These are phyloP conservation scores for Strigamia maritima DNA, from an alignment of 2,888 invertebrate species.

Conservation along the genomic window DNA sequence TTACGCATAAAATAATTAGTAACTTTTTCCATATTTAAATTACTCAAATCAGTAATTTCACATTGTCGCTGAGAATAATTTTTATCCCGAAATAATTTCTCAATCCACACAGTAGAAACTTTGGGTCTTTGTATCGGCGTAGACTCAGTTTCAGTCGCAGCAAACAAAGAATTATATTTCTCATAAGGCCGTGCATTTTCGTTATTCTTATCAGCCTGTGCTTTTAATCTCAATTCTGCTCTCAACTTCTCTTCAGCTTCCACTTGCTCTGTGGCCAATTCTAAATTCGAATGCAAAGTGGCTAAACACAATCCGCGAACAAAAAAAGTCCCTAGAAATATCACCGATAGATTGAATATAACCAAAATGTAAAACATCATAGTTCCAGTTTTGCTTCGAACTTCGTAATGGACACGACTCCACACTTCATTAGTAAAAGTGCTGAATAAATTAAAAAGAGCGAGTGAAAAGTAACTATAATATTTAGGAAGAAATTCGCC, in stretches of 20 bases:
- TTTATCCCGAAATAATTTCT: not conserved
- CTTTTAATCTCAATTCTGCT: not conserved
- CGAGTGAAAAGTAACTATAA: not conserved
- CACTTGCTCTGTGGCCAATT: conserved; percentile 2
- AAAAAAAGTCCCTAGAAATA: not conserved
- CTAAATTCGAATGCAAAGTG: not conserved
- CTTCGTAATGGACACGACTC: not conserved
- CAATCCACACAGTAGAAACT: not conserved
- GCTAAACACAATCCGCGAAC: not conserved
- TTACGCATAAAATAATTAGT: not conserved
- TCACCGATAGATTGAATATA: not conserved
- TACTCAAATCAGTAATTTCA: not conserved
- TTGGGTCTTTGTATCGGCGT: not conserved
- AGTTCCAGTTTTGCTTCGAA: not conserved
- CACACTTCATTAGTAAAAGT: not conserved
- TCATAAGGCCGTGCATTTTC: not conserved
- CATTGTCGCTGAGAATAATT: not conserved
- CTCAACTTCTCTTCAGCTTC: not conserved
- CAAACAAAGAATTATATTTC: not conserved
- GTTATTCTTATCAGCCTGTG: not conserved
- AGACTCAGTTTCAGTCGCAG: not conserved
- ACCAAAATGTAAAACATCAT: conserved; percentile 9
- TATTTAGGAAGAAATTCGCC: not conserved
- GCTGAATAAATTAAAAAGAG: not conserved
- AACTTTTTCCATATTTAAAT: not conserved